phyloP scores from a whole-genome alignment of 2,113 vertebrate species.

The Pitta sordida region DNA sequence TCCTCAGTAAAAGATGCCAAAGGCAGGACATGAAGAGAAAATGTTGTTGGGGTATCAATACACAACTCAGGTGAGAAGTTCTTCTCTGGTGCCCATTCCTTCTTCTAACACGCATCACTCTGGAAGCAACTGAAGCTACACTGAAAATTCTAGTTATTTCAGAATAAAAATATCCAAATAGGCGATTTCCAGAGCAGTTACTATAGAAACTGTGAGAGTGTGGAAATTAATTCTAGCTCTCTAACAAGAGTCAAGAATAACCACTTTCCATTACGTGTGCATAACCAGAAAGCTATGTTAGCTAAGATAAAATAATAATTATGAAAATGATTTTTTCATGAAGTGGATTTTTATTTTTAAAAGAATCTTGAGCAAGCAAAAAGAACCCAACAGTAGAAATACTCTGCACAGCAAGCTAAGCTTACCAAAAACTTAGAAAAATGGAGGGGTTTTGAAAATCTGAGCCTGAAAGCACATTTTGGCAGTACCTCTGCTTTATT shows the following conservation, averaged over 20 bases:
- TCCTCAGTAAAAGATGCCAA: background rate
- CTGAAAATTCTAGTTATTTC: background rate
- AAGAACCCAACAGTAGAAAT: background rate
- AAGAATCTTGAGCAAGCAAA: conserved; percentile 22
- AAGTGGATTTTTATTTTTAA: conserved; percentile 54
- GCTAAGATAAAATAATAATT: conserved; percentile 59
- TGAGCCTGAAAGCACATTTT: background rate
- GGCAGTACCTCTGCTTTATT: background rate
- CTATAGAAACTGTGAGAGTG: conserved; percentile 48
- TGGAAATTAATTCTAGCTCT: conserved; percentile 49
- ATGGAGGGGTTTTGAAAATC: background rate
- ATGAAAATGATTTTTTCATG: conserved; percentile 48
- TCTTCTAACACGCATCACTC: background rate
- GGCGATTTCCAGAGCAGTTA: conserved; percentile 17
- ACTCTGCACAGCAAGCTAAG: background rate
- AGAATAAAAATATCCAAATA: conserved; percentile 49
- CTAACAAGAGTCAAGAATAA: conserved; percentile 58
- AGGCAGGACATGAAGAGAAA: background rate
- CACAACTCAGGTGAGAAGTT: background rate
- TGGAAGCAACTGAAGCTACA: background rate
- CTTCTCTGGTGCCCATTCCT: background rate
- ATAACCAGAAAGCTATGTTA: conserved; percentile 37
- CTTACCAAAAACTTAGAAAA: background rate
- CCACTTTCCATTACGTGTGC: conserved; percentile 40
- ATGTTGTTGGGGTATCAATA: background rate